These are phyloP conservation scores for Celastrina argiolus DNA, from an alignment of 2,888 invertebrate species.

Conservation along the genomic window DNA sequence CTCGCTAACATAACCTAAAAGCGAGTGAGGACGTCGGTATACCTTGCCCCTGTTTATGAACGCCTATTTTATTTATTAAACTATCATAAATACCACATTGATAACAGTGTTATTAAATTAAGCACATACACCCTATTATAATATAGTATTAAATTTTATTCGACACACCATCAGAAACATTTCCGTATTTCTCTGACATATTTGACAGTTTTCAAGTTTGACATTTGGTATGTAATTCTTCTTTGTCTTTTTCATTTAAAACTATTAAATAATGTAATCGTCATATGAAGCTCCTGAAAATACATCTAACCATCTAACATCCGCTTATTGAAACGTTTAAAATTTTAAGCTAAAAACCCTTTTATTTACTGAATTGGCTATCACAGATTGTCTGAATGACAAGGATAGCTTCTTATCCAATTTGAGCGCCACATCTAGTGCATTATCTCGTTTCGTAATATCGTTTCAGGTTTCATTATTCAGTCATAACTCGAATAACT, in stretches of 20 bases:
- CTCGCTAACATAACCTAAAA: constrained; percentile 70
- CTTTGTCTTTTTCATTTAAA: not conserved
- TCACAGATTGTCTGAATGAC: no score
- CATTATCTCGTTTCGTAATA: no score
- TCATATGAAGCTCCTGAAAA: no score
- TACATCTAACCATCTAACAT: no score
- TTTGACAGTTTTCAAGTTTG: not conserved
- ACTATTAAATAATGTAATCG: no score
- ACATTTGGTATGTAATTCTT: not conserved
- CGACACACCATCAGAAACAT: constrained; percentile 18
- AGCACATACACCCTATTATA: not conserved
- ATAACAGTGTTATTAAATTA: not conserved
- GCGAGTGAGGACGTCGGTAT: constrained; percentile 30
- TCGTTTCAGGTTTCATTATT: no score
- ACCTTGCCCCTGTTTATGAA: constrained; percentile 25
- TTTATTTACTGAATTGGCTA: no score
- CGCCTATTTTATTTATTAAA: constrained; percentile 22
- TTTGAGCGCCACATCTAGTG: no score
- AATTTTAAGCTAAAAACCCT: no score
- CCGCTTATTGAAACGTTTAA: no score
- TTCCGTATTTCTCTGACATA: constrained; percentile 5
- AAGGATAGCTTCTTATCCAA: no score
- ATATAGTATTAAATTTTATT: not conserved
- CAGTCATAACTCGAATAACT: not conserved
- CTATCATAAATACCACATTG: constrained; percentile 28